Conservation (phyloP, 1,140 invertebrate species). For the silkworm (Bombyx mori) region ASM3026992v2 NC_085128.1:5802001-5802500, state of each 20-base stretch:
- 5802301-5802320: neutral
- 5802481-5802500: too few species aligned
- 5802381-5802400: too few species aligned
- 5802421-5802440: too few species aligned
- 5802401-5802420: too few species aligned
- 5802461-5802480: too few species aligned
- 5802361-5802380: too few species aligned
- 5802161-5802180: conserved; percentile 90
- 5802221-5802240: conserved; percentile 93
- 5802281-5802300: too few species aligned
- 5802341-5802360: too few species aligned
- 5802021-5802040: neutral
- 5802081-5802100: conserved; percentile 23
- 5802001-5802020: neutral
- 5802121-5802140: conserved; percentile 96
- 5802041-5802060: neutral
- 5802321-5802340: too few species aligned
- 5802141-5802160: conserved; percentile 96
- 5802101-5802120: conserved; percentile 72
- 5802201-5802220: conserved; percentile 93
- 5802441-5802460: too few species aligned
- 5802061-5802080: conserved; percentile 19
- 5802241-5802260: conserved; percentile 73
- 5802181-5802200: conserved; percentile 95
- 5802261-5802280: neutral